Conservation (phyloP, 2,113 vertebrate species). For the Sialia sialis region DNA sequence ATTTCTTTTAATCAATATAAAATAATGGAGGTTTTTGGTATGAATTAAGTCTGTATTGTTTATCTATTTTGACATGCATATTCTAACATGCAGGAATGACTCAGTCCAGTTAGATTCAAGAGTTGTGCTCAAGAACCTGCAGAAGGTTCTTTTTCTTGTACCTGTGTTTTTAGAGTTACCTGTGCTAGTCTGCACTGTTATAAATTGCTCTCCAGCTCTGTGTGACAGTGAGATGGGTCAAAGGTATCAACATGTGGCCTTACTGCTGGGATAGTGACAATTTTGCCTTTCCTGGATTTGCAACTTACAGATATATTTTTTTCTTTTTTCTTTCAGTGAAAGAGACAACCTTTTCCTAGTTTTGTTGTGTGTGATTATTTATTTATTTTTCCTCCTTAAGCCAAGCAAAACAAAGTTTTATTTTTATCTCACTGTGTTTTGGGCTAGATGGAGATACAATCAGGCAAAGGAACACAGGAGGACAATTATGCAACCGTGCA, state of each 20-base stretch:
- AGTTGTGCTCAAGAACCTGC: neutral
- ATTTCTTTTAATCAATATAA: neutral
- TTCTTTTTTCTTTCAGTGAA: neutral
- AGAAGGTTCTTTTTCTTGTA: neutral
- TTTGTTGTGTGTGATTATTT: neutral
- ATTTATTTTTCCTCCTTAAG: neutral
- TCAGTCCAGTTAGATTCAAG: neutral
- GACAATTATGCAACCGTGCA: neutral
- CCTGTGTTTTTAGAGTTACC: neutral
- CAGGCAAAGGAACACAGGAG: neutral
- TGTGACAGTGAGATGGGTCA: neutral
- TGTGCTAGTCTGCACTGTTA: neutral
- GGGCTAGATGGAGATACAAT: neutral
- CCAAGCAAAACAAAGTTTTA: neutral
- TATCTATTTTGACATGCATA: neutral
- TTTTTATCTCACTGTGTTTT: neutral
- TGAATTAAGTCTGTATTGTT: neutral
- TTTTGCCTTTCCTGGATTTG: neutral
- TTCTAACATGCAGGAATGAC: neutral
- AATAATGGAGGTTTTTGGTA: neutral
- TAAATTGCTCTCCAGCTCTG: neutral
- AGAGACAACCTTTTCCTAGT: neutral
- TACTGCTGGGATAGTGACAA: neutral
- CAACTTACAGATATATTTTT: neutral
- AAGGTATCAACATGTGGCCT: fast-evolving